phyloP scores from a whole-genome alignment of 2,113 vertebrate genomes.

The Xiphias gladius region DNA sequence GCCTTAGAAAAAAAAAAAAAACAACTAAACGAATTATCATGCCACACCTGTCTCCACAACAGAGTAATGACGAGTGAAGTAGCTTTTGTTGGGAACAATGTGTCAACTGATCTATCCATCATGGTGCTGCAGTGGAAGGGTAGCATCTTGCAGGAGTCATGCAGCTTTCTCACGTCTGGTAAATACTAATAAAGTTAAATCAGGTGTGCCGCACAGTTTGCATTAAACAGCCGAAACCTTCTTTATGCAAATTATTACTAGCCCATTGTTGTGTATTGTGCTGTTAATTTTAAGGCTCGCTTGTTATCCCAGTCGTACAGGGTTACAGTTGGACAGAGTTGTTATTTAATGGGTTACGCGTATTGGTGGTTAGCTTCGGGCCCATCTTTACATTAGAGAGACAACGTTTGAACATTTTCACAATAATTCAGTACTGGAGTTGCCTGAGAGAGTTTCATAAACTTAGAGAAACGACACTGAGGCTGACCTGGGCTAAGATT shows the following conservation, averaged over 20 bases:
- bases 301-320: not conserved
- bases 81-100: conserved; percentile 45
- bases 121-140: conserved; percentile 33
- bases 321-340: not conserved
- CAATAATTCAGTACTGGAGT: not conserved
- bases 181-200: conserved; percentile 61
- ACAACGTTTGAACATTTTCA: not conserved
- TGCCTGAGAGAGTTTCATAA: not conserved
- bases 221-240: conserved; percentile 19
- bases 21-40: conserved; percentile 41
- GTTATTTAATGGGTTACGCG: not conserved
- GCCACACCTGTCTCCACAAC: conserved; percentile 44
- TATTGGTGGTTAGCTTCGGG: not conserved
- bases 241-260: conserved; percentile 19
- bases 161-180: conserved; percentile 28
- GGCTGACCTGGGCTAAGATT: too few relatives aligned
- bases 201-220: conserved; percentile 62
- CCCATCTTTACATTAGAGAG: too few relatives aligned
- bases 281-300: not conserved
- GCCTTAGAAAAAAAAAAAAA: conserved; percentile 15
- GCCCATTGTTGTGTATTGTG: not conserved
- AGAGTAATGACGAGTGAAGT: conserved; percentile 27
- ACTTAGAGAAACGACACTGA: too few relatives aligned
- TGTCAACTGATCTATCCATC: conserved; percentile 49
- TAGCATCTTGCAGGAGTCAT: conserved; percentile 47